Percentiles rank a stretch among this genome's conserved stretches.
Conservation (phyloP, 2,113 vertebrate genomes). For the Vidua chalybeata region DNA sequence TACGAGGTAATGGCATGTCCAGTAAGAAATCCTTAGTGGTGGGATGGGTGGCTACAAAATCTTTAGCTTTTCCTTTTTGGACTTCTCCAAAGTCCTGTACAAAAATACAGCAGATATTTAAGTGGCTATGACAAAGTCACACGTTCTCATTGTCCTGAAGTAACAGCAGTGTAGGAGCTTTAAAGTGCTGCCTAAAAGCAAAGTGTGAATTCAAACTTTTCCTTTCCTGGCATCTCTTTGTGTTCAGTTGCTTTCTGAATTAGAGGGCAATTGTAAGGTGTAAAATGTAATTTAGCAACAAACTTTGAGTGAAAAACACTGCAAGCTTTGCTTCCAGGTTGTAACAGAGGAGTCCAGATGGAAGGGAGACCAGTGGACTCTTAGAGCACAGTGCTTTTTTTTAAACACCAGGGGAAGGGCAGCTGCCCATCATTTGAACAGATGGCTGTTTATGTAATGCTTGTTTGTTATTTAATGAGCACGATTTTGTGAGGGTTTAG, state of each 20-base stretch:
- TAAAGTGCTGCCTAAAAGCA: not conserved
- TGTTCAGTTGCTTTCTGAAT: not conserved
- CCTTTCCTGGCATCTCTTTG: not conserved
- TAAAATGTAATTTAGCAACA: not conserved
- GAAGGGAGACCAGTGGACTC: not conserved
- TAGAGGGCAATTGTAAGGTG: not conserved
- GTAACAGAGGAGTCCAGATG: not conserved
- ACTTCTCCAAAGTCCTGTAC: not conserved
- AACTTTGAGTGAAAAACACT: not conserved
- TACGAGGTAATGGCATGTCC: conserved; percentile 78
- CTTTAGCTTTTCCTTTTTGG: not conserved
- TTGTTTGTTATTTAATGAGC: not conserved
- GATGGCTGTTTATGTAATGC: not conserved
- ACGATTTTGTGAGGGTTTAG: not conserved
- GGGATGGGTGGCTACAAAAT: not conserved
- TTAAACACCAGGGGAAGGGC: not conserved
- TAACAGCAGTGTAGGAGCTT: not conserved
- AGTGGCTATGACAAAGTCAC: not conserved
- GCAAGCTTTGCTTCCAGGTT: not conserved
- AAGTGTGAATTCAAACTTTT: not conserved
- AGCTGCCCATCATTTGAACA: not conserved
- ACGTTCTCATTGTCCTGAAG: not conserved
- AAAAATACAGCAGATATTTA: not conserved
- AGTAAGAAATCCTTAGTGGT: not conserved
- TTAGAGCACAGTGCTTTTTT: not conserved